Conservation (phyloP, 2,113 vertebrate species). For the Lucifuga dentata region DNA sequence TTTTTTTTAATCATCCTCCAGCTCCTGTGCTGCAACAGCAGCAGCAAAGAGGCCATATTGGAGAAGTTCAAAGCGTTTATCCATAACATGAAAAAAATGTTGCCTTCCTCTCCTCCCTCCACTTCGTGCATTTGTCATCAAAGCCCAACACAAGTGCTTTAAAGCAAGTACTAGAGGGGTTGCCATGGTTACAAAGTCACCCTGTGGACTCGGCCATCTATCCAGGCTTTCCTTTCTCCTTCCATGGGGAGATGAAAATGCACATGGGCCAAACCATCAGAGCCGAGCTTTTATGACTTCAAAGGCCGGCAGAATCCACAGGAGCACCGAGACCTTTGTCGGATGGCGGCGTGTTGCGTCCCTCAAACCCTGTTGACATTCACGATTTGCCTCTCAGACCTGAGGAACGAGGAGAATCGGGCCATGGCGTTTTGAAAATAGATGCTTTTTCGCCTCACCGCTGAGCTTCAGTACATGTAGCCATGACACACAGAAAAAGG, state of each 20-base stretch:
- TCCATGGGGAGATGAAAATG: conserved; percentile 50
- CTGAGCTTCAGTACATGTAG: conserved; percentile 13
- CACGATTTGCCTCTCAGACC: conserved; percentile 50
- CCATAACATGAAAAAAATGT: conserved; percentile 22
- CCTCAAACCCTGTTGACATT: conserved; percentile 61
- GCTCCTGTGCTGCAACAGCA: neutral
- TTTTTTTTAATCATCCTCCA: neutral
- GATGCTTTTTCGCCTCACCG: conserved; percentile 12
- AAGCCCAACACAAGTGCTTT: conserved; percentile 65
- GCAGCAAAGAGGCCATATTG: conserved; percentile 15
- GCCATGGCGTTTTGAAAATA: conserved; percentile 32
- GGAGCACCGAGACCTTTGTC: conserved; percentile 66
- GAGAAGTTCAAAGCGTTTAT: conserved; percentile 39
- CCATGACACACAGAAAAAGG: conserved; percentile 31
- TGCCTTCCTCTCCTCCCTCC: conserved; percentile 34
- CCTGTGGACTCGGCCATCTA: conserved; percentile 61
- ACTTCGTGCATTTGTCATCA: conserved; percentile 66
- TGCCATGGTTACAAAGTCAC: conserved; percentile 77
- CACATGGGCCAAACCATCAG: conserved; percentile 64
- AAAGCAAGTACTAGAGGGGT: conserved; percentile 59
- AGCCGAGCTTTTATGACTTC: conserved; percentile 66
- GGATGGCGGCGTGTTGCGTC: conserved; percentile 41
- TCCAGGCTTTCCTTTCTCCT: conserved; percentile 47
- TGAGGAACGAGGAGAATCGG: conserved; percentile 44
- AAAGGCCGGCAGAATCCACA: conserved; percentile 56